Evolutionary conservation across 2,888 invertebrate genomes (phyloP).

Genomic region (Mimumesa dahlbomi): DNA sequence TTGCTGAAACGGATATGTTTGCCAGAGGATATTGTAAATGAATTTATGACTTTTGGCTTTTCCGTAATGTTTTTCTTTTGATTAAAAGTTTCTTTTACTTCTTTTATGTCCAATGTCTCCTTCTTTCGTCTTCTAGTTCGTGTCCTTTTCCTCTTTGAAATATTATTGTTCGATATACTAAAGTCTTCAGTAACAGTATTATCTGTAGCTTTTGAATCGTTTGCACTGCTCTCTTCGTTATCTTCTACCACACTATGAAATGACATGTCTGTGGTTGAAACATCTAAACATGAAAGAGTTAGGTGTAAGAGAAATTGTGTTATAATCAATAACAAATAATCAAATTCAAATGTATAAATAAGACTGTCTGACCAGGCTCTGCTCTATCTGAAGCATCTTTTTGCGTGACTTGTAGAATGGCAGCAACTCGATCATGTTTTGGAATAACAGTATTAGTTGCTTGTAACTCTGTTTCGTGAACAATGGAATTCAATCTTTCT

Average conservation of each 20-base stretch:
- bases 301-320: not conserved
- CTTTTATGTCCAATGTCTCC: conserved; percentile 46
- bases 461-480: conserved; percentile 14
- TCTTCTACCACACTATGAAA: conserved; percentile 56
- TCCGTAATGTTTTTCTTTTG: conserved; percentile 28
- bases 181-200: conserved; percentile 29
- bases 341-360: not conserved
- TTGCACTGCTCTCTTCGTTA: conserved; percentile 25
- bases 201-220: conserved; percentile 50
- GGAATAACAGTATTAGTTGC: not conserved
- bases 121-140: conserved; percentile 53
- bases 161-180: not conserved
- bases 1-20: conserved; percentile 72
- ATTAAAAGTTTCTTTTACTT: conserved; percentile 2
- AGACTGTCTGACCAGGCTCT: not conserved
- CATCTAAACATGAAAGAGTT: conserved; percentile 20
- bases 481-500: not conserved
- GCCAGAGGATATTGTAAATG: conserved; percentile 56
- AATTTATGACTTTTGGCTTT: conserved; percentile 68
- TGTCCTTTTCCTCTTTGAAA: conserved; percentile 61
- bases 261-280: conserved; percentile 21
- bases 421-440: not conserved
- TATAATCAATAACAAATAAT: not conserved
- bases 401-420: not conserved
- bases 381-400: not conserved